These are phyloP conservation scores for Lepidonotus clava DNA, from an alignment of 2,888 invertebrate genomes.

Conservation along the genomic window DNA sequence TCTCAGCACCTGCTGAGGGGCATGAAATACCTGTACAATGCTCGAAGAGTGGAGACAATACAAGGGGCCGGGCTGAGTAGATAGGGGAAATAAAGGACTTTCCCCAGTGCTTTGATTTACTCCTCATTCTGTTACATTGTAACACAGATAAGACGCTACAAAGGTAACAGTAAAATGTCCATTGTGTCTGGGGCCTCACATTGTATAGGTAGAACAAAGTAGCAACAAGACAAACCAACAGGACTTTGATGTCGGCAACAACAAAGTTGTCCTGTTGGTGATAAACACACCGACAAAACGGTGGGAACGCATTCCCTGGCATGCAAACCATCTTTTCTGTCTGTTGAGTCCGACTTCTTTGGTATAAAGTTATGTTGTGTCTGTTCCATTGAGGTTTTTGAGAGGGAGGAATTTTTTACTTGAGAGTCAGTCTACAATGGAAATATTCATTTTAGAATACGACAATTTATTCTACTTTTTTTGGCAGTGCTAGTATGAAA, in stretches of 20 bases:
- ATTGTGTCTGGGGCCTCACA: background rate
- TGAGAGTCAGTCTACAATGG: too few species aligned
- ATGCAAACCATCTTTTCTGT: too few species aligned
- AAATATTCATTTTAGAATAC: too few species aligned
- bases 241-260: background rate
- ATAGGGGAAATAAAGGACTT: background rate
- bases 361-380: too few species aligned
- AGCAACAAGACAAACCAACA: background rate
- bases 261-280: background rate
- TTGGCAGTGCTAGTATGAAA: too few species aligned
- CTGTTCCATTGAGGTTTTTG: too few species aligned
- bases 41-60: background rate
- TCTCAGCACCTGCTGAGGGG: background rate
- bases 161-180: background rate
- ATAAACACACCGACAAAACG: conserved; percentile 2
- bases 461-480: too few species aligned
- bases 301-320: too few species aligned
- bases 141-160: background rate
- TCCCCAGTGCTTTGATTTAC: conserved; percentile 3
- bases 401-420: too few species aligned
- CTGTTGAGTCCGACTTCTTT: too few species aligned
- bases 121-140: background rate
- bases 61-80: background rate
- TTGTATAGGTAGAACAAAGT: background rate
- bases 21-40: conserved; percentile 44